These are phyloP conservation scores for Andrena haemorrhoa DNA, from an alignment of 2,888 invertebrate genomes.

Conservation along the genomic window DNA sequence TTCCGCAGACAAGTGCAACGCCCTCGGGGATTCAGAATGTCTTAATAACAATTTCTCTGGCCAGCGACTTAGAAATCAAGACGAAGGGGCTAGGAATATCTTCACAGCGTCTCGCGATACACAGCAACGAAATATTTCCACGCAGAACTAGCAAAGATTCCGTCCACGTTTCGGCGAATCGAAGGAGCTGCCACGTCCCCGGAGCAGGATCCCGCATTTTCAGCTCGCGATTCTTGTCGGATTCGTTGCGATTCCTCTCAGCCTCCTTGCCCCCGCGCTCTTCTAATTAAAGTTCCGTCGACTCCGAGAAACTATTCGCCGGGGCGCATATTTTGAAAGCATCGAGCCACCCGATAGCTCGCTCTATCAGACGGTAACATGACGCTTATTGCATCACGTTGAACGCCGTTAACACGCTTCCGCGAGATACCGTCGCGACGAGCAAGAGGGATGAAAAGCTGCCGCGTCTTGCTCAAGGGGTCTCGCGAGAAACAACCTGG, in stretches of 20 bases:
- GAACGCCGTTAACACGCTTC: conserved; percentile 47
- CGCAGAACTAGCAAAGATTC: no score
- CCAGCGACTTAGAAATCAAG: no score
- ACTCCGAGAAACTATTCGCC: conserved; percentile 36
- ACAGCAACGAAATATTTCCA: no score
- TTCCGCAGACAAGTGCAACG: not conserved
- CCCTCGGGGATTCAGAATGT: no score
- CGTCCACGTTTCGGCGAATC: no score
- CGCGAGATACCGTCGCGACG: conserved; percentile 20
- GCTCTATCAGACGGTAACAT: conserved; percentile 56
- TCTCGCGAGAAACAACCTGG: conserved; percentile 30
- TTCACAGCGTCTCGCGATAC: no score
- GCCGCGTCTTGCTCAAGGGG: conserved; percentile 33
- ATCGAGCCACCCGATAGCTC: conserved; percentile 36
- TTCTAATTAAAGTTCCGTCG: conserved; percentile 48
- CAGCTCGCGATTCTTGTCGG: not conserved
- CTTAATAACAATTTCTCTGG: no score
- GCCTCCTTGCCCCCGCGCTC: not conserved
- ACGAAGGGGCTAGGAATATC: no score
- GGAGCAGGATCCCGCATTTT: not conserved
- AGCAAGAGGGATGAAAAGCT: conserved; percentile 49
- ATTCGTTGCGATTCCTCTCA: not conserved
- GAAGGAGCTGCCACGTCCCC: not conserved
- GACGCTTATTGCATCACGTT: conserved; percentile 64
- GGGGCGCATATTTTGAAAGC: conserved; percentile 40